Evolutionary conservation across 2,888 invertebrate species (phyloP).

Genomic region (Microplitis deprimator): DNA sequence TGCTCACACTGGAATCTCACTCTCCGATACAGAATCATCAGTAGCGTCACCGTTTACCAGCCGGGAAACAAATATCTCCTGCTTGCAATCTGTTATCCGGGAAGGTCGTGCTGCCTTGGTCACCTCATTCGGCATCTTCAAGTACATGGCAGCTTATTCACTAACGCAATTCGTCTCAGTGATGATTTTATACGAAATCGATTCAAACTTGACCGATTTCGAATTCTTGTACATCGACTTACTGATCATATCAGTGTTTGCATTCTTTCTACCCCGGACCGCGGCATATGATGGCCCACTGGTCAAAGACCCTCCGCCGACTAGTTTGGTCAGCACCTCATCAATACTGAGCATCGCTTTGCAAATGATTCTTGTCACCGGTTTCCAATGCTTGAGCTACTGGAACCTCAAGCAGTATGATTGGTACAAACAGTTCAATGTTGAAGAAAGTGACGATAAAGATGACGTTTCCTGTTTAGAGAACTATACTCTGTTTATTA

Average conservation of each 20-base stretch:
- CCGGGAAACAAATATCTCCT: slow-evolving; percentile 86
- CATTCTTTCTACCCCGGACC: slow-evolving; percentile 93
- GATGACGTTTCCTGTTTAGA: slow-evolving; percentile 81
- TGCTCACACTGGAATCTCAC: slow-evolving; percentile 92
- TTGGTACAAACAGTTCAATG: slow-evolving; percentile 74
- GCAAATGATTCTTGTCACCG: slow-evolving; percentile 79
- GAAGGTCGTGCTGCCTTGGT: slow-evolving; percentile 95
- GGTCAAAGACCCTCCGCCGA: slow-evolving; percentile 85
- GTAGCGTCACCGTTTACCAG: slow-evolving; percentile 97
- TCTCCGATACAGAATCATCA: slow-evolving; percentile 93
- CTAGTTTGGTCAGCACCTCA: slow-evolving; percentile 83
- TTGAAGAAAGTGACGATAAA: slow-evolving; percentile 72
- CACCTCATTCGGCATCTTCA: slow-evolving; percentile 97
- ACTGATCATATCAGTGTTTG: slow-evolving; percentile 89
- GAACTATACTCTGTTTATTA: slow-evolving; percentile 88
- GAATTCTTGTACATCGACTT: slow-evolving; percentile 94
- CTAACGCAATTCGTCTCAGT: slow-evolving; percentile 94
- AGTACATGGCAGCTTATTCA: slow-evolving; percentile 99
- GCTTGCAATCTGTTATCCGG: slow-evolving; percentile 85
- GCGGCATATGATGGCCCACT: slow-evolving; percentile 82
- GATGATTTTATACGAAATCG: slow-evolving; percentile 90
- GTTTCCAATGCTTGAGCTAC: slow-evolving; percentile 79
- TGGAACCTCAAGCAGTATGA: slow-evolving; percentile 77
- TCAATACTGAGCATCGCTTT: slow-evolving; percentile 84
- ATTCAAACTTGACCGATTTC: slow-evolving; percentile 89